Percentiles rank a stretch among this genome's conserved stretches.
Conservation (phyloP, 2,113 vertebrate species). For the Peromyscus leucopus region DNA sequence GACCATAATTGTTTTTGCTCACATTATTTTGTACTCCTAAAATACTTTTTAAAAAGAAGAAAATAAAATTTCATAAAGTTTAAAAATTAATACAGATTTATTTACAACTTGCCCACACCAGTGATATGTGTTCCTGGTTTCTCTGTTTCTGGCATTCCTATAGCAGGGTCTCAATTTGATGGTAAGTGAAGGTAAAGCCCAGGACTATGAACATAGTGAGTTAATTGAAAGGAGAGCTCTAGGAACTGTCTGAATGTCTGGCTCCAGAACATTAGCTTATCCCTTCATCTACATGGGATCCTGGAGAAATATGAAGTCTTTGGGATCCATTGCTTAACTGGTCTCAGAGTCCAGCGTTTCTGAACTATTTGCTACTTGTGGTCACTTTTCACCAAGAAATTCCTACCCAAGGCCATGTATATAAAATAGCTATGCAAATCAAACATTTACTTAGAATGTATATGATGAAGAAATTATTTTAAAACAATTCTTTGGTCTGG, state of each 20-base stretch:
- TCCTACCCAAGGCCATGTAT: not conserved
- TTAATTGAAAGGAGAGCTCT: not conserved
- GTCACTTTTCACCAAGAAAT: too few relatives aligned
- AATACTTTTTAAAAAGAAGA: not conserved
- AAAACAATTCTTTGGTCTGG: not conserved
- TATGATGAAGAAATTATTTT: not conserved
- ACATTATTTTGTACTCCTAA: not conserved
- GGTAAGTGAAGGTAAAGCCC: too few relatives aligned
- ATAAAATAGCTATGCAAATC: not conserved
- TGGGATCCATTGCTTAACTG: not conserved
- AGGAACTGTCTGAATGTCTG: not conserved
- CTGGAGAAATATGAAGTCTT: not conserved
- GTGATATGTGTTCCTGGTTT: not conserved
- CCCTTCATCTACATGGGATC: not conserved
- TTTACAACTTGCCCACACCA: not conserved
- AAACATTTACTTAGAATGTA: not conserved
- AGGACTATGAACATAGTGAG: accelerated
- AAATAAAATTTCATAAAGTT: not conserved
- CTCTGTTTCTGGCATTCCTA: not conserved
- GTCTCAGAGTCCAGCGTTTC: not conserved
- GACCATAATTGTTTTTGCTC: not conserved
- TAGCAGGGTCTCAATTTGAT: not conserved
- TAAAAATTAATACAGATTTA: not conserved
- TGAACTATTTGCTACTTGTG: not conserved
- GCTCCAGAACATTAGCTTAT: not conserved